Evolutionary conservation across 2,888 invertebrate species (phyloP), one percentile per base, ranked within the genome.

Genomic region (Thymelicus lineola): DNA sequence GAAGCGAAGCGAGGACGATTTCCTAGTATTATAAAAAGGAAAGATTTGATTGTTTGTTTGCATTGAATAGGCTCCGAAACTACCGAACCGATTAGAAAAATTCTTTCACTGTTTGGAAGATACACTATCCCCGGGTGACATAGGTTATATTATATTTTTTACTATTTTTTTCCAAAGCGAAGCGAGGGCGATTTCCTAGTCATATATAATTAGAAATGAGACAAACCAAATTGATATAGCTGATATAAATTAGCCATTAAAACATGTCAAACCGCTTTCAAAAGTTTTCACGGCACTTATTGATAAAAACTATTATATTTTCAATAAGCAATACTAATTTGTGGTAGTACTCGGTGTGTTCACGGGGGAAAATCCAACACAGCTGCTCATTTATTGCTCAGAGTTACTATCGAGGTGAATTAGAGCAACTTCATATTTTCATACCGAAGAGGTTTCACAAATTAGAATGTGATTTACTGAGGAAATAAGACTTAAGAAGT

Each of bases 311-410:
- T 15, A 35, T 57, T 46, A 17, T 55, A 45, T 45, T 68, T 42
- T 55, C 15, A 61, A 62, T 68, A 68, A 36, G 65, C 20, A 59
- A 14, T 60, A 60, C 38, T 60, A 60, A 67, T 67, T 67, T 67
- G 66, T 45, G 42, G 53, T 38, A 15, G 59, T 12, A 61, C 36
- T 46, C 45, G 53, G 10, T 42, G 35, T 15, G 35, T 7, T 55
- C 67, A 17, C 61, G 0, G 55, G 61, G 55, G 55, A 46, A 36
- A 28, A 14, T 6, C 10, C 42, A 59, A 53, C 35, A 55, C 61
- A 55, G 53, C 50, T 55, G 61, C 55, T 67, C 67, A 55, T 53
- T 67, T 67, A 67, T 61, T 67, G 7, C 28, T 61, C 35, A 38
- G 17, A 50, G 20, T 55, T 53, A 53, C 38, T 28, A 67, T 53